phyloP scores from a whole-genome alignment of 2,888 invertebrate genomes.

The Adelphocoris suturalis region DNA sequence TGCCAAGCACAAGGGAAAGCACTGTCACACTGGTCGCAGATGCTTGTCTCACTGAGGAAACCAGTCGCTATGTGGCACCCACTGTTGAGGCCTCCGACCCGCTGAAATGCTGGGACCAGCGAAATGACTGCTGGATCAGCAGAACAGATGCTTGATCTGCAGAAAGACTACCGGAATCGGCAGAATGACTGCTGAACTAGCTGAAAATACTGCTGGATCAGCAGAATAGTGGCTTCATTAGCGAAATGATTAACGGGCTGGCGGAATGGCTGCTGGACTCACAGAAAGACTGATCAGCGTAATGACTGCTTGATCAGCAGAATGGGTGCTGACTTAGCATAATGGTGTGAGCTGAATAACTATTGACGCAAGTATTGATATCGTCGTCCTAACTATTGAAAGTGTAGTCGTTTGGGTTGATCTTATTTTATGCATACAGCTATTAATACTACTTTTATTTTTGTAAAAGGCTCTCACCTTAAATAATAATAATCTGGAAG shows the following conservation, averaged over 20 bases:
- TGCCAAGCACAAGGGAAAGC: constrained; percentile 86
- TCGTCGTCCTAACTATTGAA: not conserved
- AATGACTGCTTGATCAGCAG: too few species aligned
- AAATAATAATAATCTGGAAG: too few species aligned
- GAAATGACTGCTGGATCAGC: constrained; percentile 1
- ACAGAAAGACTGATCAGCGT: too few species aligned
- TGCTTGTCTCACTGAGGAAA: constrained; percentile 88
- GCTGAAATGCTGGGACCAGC: constrained; percentile 24
- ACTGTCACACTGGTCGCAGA: constrained; percentile 90
- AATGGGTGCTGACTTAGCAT: too few species aligned
- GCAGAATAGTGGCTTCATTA: too few species aligned
- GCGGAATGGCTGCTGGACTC: too few species aligned
- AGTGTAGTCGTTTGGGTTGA: constrained; percentile 8
- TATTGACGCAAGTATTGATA: not conserved
- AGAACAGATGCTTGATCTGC: not conserved
- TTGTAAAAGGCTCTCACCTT: too few species aligned
- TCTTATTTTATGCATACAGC: not conserved
- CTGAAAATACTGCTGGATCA: too few species aligned
- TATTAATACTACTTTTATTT: not conserved
- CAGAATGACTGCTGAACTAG: not conserved
- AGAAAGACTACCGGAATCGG: not conserved
- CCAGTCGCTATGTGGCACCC: constrained; percentile 93
- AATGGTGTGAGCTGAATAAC: not conserved
- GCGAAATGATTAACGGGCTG: too few species aligned
- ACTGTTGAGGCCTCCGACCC: constrained; percentile 78